Evolutionary conservation across 2,888 invertebrate species (phyloP), one percentile per base, ranked within the genome.

Genomic region (Flexamia atlantica): DNA sequence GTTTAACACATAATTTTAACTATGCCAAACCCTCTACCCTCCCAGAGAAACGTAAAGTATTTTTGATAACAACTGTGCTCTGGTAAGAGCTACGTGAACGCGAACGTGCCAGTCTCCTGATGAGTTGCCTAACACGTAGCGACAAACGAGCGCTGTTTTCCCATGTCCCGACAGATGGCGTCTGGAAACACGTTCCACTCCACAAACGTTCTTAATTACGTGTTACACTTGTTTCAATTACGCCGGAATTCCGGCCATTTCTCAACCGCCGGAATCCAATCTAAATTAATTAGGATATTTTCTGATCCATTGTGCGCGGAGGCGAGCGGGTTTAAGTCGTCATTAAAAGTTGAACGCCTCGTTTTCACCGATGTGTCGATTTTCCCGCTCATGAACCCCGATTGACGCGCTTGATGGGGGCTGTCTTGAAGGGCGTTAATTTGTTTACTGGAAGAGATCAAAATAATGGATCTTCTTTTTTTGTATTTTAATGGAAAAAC

Each of bases 211-310:
- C 82, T 83, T 83, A 83, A 83, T 83, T 83, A 57, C 53, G 72
- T 40, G 53, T 57, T 53, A 72, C 74, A 57, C 82, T 83, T 57
- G 74, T 74, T 74, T 72, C 74, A 74, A 83, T 83, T 74, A 83
- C 50, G 17, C 12, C 40, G 70, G 74, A 79, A 79, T 57, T 12
- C 36, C 9, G 74, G 82, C 72, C 28, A 74, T 83, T 83, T 72
- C 82, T 57, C 40, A 57, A 36, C 74, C 82, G 50, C 57, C 20
- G 72, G 82, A 83, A 74, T 72, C 74, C 82, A 74, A 83, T 83
- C 74, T 57, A 72, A 83, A 74, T 74, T 74, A 74, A 83, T 83
- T 83, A 83, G 74, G 72, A 83, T 83, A 74, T 83, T 83, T 83
- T 83, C 82, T 60, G 57, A 83, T 36, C 82, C 82, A 83, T 83